Percentiles rank a stretch among this genome's conserved stretches.
Conservation (phyloP, 2,113 vertebrate genomes). For the Cavia porcellus region DNA sequence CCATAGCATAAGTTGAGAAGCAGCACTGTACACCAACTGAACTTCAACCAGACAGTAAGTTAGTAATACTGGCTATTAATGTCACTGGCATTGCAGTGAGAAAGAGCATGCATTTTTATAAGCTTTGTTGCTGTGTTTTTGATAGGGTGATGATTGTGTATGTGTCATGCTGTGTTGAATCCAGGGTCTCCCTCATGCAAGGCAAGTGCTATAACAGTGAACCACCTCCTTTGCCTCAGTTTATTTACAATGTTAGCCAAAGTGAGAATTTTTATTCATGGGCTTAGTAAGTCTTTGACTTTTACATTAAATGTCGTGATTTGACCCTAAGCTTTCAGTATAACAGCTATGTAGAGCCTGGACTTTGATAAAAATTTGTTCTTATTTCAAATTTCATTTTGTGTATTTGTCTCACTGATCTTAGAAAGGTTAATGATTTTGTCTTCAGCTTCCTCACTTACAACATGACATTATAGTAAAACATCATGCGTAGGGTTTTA, state of each 20-base stretch:
- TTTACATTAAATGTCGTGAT: not conserved
- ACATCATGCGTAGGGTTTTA: not conserved
- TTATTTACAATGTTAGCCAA: not conserved
- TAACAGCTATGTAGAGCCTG: not conserved
- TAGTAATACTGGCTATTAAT: not conserved
- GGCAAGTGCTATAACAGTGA: not conserved
- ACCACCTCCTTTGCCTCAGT: not conserved
- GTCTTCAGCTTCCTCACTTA: not conserved
- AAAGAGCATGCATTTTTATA: not conserved
- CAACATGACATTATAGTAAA: not conserved
- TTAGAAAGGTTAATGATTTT: not conserved
- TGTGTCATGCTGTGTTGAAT: not conserved
- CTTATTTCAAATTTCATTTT: not conserved
- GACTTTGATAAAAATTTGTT: slow-evolving; percentile 13
- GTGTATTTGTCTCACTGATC: not conserved
- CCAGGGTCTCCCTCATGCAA: not conserved
- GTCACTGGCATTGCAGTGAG: not conserved
- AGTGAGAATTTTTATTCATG: not conserved
- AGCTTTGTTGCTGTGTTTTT: not conserved
- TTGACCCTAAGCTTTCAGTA: not conserved
- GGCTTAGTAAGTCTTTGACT: not conserved
- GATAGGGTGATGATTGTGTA: not conserved
- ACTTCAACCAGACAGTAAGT: not conserved
- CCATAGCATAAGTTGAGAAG: not conserved
- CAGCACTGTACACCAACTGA: not conserved